These are phyloP conservation scores for Drosophila prolongata DNA, from an alignment of 2,888 invertebrate species.

Conservation along the genomic window DNA sequence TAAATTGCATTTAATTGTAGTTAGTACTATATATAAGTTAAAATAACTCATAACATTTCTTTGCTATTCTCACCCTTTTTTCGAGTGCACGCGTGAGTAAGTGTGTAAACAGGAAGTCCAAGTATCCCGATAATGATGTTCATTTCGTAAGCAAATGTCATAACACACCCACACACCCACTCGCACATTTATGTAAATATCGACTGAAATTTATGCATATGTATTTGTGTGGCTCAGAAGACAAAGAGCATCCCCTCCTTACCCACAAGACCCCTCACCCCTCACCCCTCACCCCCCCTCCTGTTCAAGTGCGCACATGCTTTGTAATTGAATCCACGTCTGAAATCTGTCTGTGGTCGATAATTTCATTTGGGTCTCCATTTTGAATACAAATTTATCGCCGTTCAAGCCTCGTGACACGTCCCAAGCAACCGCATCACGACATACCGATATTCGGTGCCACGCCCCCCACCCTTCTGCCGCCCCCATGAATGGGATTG, in stretches of 20 bases:
- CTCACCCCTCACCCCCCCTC: neutral
- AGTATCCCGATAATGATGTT: conserved; percentile 68
- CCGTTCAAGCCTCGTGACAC: conserved; percentile 17
- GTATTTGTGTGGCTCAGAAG: conserved; percentile 50
- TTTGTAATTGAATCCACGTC: conserved; percentile 80
- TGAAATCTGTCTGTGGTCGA: conserved; percentile 75
- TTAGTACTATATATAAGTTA: no score
- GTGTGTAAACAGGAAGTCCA: conserved; percentile 18
- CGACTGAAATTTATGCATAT: conserved; percentile 65
- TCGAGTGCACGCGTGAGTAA: neutral
- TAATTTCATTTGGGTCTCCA: conserved; percentile 72
- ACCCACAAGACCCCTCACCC: neutral
- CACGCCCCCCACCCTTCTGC: neutral
- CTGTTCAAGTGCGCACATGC: conserved; percentile 52
- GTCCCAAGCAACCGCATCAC: conserved; percentile 33
- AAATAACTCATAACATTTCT: neutral
- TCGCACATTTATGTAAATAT: conserved; percentile 58
- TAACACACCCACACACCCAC: conserved; percentile 46
- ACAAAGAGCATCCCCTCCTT: conserved; percentile 40
- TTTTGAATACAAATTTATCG: conserved; percentile 74
- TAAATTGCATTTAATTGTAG: no score
- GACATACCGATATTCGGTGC: conserved; percentile 43
- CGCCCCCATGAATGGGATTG: conserved; percentile 2
- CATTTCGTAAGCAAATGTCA: conserved; percentile 77
- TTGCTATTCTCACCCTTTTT: neutral